Evolutionary conservation across 2,888 invertebrate species (phyloP), one percentile per base, ranked within the genome.

Genomic region (Tiliacea citrago): DNA sequence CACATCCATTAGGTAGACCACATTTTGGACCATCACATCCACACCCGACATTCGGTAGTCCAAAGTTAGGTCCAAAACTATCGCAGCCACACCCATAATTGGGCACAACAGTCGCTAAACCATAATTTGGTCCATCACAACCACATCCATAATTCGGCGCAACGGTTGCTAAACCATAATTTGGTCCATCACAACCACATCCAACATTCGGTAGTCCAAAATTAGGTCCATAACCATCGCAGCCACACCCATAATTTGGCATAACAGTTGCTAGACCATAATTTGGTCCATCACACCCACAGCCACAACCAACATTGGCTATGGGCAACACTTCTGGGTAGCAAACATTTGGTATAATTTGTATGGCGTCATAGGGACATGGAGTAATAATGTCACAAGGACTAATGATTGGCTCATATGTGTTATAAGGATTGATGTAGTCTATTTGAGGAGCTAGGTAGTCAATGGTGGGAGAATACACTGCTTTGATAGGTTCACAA

Each of bases 261-360:
- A 51, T 9, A 18, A 39, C 39, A 51, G 45, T 16, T 0, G 58
- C 49, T 29, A 42, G 0, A 0, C 70, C 73, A 51, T 60, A 73
- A 9, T 51, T 73, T 2, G 51, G 42, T 16, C 58, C 35, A 39
- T 53, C 51, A 72, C 47, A 63, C 68, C n/a, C n/a, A n/a, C n/a
- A 78, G 0, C 71, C 79, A 58, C 63, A 77, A 10, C 73, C 81
- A 57, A 67, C 4, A 51, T 74, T 82, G 13, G 68, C 24, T 8
- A 71, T 58, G 18, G 79, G 53, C 16, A 85, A n/a, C 0, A 85
- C 53, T 42, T 86, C 85, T 47, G 83, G 78, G 16, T 78, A 77
- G 35, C 74, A 82, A 24, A 72, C 21, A 58, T 72, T 83, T 51
- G 88, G 81, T 49, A 86, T 47, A 29, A 84, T 49, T 45, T 86